These are phyloP conservation scores for Streblospio benedicti DNA, from an alignment of 1,140 invertebrate species.

Conservation along the genomic window DNA sequence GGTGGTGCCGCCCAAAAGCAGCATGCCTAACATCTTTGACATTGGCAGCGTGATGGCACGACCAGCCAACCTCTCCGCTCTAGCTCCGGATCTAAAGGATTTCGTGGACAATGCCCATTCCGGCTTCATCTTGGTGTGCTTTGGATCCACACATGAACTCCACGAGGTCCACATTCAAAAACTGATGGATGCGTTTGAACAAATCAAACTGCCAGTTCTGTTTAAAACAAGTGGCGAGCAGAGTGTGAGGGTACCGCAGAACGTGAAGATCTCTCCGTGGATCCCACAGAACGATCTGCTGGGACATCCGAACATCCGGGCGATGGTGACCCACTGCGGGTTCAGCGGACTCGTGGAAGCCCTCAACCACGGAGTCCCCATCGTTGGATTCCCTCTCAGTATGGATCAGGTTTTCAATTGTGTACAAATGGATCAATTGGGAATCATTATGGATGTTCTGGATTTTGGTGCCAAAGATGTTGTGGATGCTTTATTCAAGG, in stretches of 20 bases:
- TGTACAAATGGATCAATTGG: conserved; percentile 32
- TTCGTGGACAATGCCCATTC: neutral
- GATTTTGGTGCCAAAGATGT: neutral
- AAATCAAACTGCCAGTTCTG: conserved; percentile 48
- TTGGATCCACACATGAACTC: conserved; percentile 5
- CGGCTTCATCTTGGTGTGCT: neutral
- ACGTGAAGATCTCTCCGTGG: conserved; percentile 65
- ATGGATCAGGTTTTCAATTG: conserved; percentile 56
- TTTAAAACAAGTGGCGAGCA: conserved; percentile 52
- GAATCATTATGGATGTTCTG: conserved; percentile 26
- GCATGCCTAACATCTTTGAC: conserved; percentile 9
- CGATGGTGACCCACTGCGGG: conserved; percentile 66
- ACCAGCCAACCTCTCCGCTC: neutral
- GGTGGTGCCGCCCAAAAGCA: no score
- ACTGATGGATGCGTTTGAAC: conserved; percentile 46
- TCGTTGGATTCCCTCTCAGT: conserved; percentile 62
- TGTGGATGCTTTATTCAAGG: neutral
- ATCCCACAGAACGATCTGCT: conserved; percentile 72
- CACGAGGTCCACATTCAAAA: conserved; percentile 19
- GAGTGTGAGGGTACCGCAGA: conserved; percentile 52
- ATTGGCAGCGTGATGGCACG: conserved; percentile 10
- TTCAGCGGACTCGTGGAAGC: conserved; percentile 65
- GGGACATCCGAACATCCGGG: conserved; percentile 48
- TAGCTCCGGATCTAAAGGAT: neutral
- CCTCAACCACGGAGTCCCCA: conserved; percentile 62